Evolutionary conservation across 1,140 invertebrate genomes (phyloP).

Genomic region (Drosophila suzukii): DNA sequence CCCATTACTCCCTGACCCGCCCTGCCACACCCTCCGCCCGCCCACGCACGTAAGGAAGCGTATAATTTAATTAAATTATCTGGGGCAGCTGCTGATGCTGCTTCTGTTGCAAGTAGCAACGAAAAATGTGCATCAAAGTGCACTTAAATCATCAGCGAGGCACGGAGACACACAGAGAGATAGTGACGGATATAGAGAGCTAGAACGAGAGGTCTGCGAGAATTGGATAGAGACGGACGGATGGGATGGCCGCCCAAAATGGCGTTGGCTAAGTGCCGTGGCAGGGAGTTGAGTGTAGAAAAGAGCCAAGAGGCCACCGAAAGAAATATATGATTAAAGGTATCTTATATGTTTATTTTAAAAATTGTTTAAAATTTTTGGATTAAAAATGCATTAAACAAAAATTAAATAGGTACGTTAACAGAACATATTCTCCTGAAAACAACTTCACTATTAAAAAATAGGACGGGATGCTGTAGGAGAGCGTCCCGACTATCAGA

Average conservation of each 20-base stretch:
- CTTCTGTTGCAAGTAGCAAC: conserved; percentile 66
- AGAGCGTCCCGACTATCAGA: too few species aligned
- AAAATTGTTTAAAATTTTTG: too few species aligned
- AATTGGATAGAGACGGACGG: conserved; percentile 13
- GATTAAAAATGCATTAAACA: too few species aligned
- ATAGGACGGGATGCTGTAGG: too few species aligned
- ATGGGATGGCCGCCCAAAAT: conserved; percentile 42
- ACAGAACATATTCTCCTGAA: too few species aligned
- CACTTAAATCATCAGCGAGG: conserved; percentile 82
- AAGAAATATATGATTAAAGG: neutral
- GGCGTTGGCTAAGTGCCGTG: conserved; percentile 78
- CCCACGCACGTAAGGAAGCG: conserved; percentile 75
- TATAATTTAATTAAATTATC: conserved; percentile 83
- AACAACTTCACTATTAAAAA: too few species aligned
- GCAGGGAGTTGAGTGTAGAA: conserved; percentile 55
- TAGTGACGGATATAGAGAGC: conserved; percentile 31
- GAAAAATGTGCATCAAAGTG: conserved; percentile 82
- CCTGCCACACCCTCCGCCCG: neutral
- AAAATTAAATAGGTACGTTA: too few species aligned
- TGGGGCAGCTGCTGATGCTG: conserved; percentile 69
- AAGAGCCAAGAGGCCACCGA: conserved; percentile 2
- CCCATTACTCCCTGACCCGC: conserved; percentile 46
- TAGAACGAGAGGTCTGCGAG: conserved; percentile 14
- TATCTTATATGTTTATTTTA: too few species aligned
- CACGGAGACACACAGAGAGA: conserved; percentile 73